Base-by-base conservation (phyloP, 2,888 invertebrate genomes). In the Sarcophaga caerulescens region DNA sequence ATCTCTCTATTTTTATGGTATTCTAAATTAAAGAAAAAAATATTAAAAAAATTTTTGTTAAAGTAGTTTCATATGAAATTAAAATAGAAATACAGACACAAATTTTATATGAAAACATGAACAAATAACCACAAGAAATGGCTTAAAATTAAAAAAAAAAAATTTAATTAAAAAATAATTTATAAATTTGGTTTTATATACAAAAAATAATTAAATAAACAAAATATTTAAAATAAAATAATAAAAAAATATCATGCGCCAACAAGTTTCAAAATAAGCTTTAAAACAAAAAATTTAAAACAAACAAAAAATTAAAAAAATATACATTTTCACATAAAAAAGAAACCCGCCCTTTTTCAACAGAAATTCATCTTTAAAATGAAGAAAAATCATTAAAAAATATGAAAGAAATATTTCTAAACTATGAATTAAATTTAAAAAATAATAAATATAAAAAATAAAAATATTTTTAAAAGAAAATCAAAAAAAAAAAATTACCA, bases 251-350 rank as follows among this genome's bases (percentile, higher is more conserved):
- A 81, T 81, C 84, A 79, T 80, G 81, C 83, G 86, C 84, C 84
- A 81, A 84, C 77, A 86, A 77, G 86, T 86, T 86, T 81, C 86
- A 86, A 86, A 81, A 45, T 79, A 86, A 86, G 84, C 84, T 84
- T 86, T 86, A 84, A 85, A 73, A 60, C 23, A 68, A 78, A 44
- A 44, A 71, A 77, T 65, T 35, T 11, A 19, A 60, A n/a, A 47
- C 2, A 75, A 63, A n/a, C n/a, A 14, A 73, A 62, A 25, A 66
- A 23, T 69, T 73, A 23, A 65, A 57, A 68, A 81, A 75, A 69
- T 59, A 75, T 63, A 65, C 74, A 79, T 69, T 63, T 23, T 73
- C 83, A 82, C 70, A 47, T n/a, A 66, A 74, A 45, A 73, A 68
- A 84, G 76, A 84, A 69, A 59, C 86, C 86, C 80, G 80, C 86